Evolutionary conservation across 2,888 invertebrate species (phyloP), one percentile per base, ranked within the genome.

Genomic region (Hydroisotoma schaefferi): DNA sequence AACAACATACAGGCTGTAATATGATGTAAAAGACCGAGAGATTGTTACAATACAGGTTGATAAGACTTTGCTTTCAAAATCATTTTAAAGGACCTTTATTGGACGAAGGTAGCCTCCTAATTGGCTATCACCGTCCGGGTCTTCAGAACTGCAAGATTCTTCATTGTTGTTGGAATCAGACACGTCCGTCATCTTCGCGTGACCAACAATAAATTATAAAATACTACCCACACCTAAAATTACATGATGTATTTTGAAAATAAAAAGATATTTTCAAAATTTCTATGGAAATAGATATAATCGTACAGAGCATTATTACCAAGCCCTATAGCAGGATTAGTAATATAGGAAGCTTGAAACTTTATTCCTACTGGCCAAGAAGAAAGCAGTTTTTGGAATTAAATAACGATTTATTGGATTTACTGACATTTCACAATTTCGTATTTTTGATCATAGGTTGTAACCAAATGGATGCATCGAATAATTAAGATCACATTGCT

Each of bases 141-240:
- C 49, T 49, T 49, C 49, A n/a, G 49, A 49, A 49, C 49, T 12
- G 20, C 49, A 22, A 20, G 37, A 5, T 15, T 52, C 52, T 10
- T 52, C 28, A 52, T 52, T 52, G 28, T 49, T 49, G 52, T 52
- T 52, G 37, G 37, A 20, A 52, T 52, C 52, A 52, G 52, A 5
- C 52, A 52, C 52, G 20, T 52, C 52, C 52, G 52, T 37, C 52
- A 37, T 48, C 52, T 37, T 52, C 52, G 27, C 52, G 37, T 29
- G 52, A 52, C 52, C 52, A 52, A 52, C 52, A 37, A n/a, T n/a
- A n/a, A 52, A 23, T 49, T 37, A 33, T 22, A 52, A 52, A 52
- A 52, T 23, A 25, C 6, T 46, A 12, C 15, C 40, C n/a, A 15
- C n/a, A 40, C n/a, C n/a, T 4, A 15, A 40, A 40, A 18, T 15